These are phyloP conservation scores for Macroteleia sp. DNA, from an alignment of 2,888 invertebrate genomes.

Conservation along the genomic window DNA sequence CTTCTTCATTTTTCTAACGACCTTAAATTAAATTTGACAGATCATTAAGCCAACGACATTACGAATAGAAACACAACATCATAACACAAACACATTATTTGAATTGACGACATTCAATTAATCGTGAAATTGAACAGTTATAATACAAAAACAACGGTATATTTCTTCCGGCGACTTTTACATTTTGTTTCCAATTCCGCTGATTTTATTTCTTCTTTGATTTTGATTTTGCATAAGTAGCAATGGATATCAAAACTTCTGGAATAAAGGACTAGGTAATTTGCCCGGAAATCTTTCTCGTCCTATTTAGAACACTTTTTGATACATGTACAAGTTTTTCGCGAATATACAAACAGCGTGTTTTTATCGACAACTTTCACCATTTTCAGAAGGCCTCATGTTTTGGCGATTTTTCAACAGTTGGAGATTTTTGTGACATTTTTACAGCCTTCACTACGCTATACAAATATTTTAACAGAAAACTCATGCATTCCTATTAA, in stretches of 20 bases:
- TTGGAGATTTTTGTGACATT: not conserved
- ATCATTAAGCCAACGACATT: not conserved
- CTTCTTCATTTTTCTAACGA: constrained; percentile 9
- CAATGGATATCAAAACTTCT: too few relatives aligned
- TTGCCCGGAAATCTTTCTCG: too few relatives aligned
- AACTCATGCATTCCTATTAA: too few relatives aligned
- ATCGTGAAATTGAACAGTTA: not conserved
- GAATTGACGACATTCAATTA: not conserved
- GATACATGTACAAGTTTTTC: too few relatives aligned
- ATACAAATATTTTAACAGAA: not conserved
- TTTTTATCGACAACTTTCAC: too few relatives aligned
- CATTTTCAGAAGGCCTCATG: constrained; percentile 17
- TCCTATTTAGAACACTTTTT: too few relatives aligned
- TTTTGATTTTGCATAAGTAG: too few relatives aligned
- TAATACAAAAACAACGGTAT: not conserved
- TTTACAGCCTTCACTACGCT: not conserved
- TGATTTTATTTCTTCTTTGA: too few relatives aligned
- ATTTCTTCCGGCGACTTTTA: too few relatives aligned
- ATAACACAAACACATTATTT: not conserved
- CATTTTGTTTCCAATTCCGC: too few relatives aligned
- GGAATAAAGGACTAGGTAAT: too few relatives aligned
- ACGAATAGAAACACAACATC: not conserved
- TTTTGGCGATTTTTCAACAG: not conserved
- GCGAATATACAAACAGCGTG: too few relatives aligned
- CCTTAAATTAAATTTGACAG: constrained; percentile 8